Conservation (phyloP, 2,797 vertebrate species). For the Hozukius guyotensis region DNA sequence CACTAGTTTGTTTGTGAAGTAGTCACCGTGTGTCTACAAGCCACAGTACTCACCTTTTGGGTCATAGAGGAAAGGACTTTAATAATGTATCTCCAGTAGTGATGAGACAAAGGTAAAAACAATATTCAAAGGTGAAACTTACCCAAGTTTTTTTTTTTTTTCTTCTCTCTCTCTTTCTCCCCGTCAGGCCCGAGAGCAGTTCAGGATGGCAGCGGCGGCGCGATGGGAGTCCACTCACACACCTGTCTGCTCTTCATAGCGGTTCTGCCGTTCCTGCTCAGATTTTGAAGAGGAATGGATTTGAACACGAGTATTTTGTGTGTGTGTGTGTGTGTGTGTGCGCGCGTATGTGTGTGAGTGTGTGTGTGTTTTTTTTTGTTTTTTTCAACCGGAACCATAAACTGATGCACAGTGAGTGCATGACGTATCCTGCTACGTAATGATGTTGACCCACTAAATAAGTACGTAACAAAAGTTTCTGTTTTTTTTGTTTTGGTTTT, state of each 20-base stretch:
- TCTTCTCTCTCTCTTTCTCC: background rate
- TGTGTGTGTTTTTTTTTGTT: slow-evolving; percentile 8
- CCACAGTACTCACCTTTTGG: background rate
- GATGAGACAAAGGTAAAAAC: background rate
- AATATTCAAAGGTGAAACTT: background rate
- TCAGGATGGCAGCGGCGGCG: slow-evolving; percentile 90
- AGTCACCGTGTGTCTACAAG: background rate
- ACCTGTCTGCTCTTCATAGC: slow-evolving; percentile 88
- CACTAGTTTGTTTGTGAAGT: background rate
- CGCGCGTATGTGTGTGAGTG: background rate
- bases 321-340: background rate
- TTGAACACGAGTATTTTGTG: slow-evolving; percentile 49
- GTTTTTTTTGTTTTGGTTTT: slow-evolving; percentile 18
- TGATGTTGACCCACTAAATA: slow-evolving; percentile 69
- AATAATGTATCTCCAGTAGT: background rate
- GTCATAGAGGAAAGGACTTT: background rate
- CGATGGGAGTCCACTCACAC: slow-evolving; percentile 83
- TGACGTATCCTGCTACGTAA: slow-evolving; percentile 75
- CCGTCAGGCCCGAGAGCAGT: slow-evolving; percentile 91
- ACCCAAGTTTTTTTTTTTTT: background rate
- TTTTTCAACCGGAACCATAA: slow-evolving; percentile 76
- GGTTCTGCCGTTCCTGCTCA: slow-evolving; percentile 88
- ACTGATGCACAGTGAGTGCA: slow-evolving; percentile 80
- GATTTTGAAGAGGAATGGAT: slow-evolving; percentile 90
- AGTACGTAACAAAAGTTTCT: slow-evolving; percentile 41